Conservation (phyloP, 2,113 vertebrate genomes). For the Panthera leo region DNA sequence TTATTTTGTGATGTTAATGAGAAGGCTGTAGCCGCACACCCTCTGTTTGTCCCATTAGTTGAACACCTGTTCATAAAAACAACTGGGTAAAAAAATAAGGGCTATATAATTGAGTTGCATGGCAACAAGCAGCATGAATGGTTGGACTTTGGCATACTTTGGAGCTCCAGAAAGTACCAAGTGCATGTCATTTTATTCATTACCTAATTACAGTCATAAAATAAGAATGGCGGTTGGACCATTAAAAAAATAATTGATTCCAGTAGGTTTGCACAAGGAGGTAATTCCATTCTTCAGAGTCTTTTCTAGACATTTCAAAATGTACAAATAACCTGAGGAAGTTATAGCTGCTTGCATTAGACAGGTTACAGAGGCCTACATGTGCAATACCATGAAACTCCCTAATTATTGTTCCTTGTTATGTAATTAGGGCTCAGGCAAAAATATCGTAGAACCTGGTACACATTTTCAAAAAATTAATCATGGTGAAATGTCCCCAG, state of each 20-base stretch:
- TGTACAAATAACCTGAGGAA: background rate
- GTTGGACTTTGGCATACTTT: conserved; percentile 57
- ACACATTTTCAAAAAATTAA: background rate
- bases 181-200: conserved; percentile 1
- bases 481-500: background rate
- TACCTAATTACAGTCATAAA: conserved; percentile 49
- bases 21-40: too few species aligned
- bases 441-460: background rate
- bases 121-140: background rate
- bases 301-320: conserved; percentile 14
- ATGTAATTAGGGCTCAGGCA: background rate
- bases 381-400: too few species aligned
- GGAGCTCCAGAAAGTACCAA: background rate
- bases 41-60: background rate
- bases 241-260: conserved; percentile 46
- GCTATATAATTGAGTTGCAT: background rate
- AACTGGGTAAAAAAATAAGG: background rate
- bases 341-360: background rate
- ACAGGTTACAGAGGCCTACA: background rate
- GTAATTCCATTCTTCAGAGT: conserved; percentile 8
- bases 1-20: background rate
- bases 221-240: background rate
- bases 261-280: conserved; percentile 9
- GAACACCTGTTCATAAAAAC: conserved; percentile 50
- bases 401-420: background rate